These are phyloP conservation scores for Chauna torquata DNA, from an alignment of 2,113 vertebrate genomes.

Conservation along the genomic window DNA sequence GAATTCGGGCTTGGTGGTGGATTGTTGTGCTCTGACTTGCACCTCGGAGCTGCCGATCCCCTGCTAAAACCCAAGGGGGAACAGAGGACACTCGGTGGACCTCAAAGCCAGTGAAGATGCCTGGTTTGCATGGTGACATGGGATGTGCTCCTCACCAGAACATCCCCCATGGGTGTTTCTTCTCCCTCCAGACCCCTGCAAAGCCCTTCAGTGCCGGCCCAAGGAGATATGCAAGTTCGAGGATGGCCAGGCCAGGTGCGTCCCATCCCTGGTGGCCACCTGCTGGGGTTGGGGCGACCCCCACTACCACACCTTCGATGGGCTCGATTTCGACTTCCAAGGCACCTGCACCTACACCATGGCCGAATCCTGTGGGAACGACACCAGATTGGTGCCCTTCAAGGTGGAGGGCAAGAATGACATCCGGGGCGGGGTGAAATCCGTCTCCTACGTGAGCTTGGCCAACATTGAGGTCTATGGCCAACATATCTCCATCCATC, in stretches of 20 bases:
- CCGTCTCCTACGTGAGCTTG: constrained; percentile 76
- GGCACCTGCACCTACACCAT: constrained; percentile 81
- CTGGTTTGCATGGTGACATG: background rate
- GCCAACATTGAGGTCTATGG: constrained; percentile 71
- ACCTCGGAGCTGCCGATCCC: background rate
- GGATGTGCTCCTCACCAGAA: background rate
- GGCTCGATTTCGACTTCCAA: constrained; percentile 74
- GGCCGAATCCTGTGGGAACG: constrained; percentile 59
- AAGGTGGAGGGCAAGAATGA: constrained; percentile 81
- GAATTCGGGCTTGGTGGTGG: background rate
- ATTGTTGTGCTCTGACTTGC: background rate
- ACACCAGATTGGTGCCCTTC: constrained; percentile 77
- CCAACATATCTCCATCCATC: constrained; percentile 72
- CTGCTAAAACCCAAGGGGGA: background rate
- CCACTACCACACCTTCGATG: constrained; percentile 78
- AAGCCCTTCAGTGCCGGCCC: constrained; percentile 72
- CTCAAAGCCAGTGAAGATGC: accelerated
- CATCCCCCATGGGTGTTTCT: background rate
- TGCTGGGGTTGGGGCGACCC: constrained; percentile 80
- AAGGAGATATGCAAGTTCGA: constrained; percentile 78
- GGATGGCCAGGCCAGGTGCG: constrained; percentile 62
- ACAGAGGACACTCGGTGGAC: background rate
- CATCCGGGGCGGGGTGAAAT: constrained; percentile 69
- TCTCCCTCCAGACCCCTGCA: constrained; percentile 79
- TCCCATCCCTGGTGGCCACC: constrained; percentile 67